A percentile compares a stretch with the other conserved stretches of the same genome.
phyloP scores from a whole-genome alignment of 2,797 vertebrate genomes.

The Enteromius afrohamiltoni region DNA sequence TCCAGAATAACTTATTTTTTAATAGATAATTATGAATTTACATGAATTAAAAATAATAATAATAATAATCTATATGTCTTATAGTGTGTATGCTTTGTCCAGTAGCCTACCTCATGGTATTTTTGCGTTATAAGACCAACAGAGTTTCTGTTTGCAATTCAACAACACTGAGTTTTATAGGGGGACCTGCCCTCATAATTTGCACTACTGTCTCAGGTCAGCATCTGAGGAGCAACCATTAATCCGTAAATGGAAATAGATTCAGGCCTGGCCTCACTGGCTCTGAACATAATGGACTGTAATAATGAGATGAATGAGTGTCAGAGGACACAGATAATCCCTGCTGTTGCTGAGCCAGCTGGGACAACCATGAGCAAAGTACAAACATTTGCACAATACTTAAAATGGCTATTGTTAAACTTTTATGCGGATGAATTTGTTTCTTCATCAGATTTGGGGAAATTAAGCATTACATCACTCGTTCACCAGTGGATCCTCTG shows the following conservation, averaged over 20 bases:
- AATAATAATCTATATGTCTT: neutral
- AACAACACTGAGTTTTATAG: constrained; percentile 10
- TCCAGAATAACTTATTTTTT: neutral
- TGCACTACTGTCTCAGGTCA: constrained; percentile 18
- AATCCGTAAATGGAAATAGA: constrained; percentile 53
- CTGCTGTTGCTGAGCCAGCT: constrained; percentile 8
- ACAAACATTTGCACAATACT: neutral
- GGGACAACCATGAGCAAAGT: constrained; percentile 15
- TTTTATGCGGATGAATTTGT: neutral
- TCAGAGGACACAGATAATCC: constrained; percentile 53
- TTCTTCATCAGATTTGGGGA: neutral
- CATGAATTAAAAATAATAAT: neutral
- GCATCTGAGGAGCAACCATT: constrained; percentile 39
- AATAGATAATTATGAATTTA: neutral
- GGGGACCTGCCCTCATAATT: constrained; percentile 10
- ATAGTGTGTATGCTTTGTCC: neutral
- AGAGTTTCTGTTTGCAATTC: neutral
- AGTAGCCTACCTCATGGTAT: too few relatives aligned
- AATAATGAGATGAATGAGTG: constrained; percentile 49
- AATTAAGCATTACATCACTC: neutral
- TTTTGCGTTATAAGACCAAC: neutral
- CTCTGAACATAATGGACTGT: constrained; percentile 49
- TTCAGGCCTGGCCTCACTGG: constrained; percentile 25
- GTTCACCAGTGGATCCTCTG: neutral
- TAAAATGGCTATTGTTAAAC: neutral